A percentile compares a stretch with the other conserved stretches of the same genome.
These are phyloP conservation scores for Podarcis lilfordi DNA, from an alignment of 2,797 vertebrate genomes.

Conservation along the genomic window DNA sequence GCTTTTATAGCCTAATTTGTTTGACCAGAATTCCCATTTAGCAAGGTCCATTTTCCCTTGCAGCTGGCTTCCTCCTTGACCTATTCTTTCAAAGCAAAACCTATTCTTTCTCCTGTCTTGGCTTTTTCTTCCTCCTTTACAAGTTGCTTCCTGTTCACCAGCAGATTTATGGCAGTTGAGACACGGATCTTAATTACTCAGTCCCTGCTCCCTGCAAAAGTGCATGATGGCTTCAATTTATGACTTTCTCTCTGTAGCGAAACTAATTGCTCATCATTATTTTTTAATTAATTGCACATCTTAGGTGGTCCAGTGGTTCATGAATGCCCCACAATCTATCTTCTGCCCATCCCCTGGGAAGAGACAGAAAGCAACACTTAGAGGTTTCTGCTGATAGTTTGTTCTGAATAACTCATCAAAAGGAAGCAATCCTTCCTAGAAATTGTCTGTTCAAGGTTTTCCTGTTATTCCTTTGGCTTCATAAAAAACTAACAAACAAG, in stretches of 20 bases:
- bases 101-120: neutral
- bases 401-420: neutral
- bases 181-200: neutral
- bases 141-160: neutral
- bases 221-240: neutral
- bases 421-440: slow-evolving; percentile 12
- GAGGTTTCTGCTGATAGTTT: neutral
- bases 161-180: neutral
- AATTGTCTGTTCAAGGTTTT: slow-evolving; percentile 27
- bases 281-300: neutral
- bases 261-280: neutral
- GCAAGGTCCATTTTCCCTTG: neutral
- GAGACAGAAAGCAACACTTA: neutral
- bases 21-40: neutral
- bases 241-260: neutral
- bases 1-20: neutral
- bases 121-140: neutral
- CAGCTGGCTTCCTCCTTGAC: neutral
- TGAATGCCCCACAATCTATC: too few species aligned
- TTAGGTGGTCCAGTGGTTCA: neutral
- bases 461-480: slow-evolving; percentile 26
- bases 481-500: neutral
- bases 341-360: neutral
- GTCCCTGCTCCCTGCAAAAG: neutral
- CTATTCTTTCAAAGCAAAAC: neutral